phyloP scores from a whole-genome alignment of 2,797 vertebrate species.

The Catamblyrhynchus diadema region DNA sequence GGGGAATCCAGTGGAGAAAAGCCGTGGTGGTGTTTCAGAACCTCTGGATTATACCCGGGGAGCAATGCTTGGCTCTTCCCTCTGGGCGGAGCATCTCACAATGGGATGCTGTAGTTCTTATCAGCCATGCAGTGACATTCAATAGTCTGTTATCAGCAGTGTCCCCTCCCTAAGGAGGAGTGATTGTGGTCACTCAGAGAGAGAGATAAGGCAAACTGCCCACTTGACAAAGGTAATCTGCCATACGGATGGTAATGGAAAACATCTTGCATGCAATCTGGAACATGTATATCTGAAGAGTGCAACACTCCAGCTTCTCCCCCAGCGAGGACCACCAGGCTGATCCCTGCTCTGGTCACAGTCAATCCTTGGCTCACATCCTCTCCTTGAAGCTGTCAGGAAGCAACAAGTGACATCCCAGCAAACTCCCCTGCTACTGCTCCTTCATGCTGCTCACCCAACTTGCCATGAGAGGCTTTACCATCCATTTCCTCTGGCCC shows the following conservation, averaged over 20 bases:
- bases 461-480: background rate
- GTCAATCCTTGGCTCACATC: background rate
- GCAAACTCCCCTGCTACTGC: background rate
- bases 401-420: background rate
- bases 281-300: background rate
- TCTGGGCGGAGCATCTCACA: too few relatives aligned
- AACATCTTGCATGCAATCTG: too few relatives aligned
- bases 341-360: background rate
- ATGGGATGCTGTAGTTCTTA: too few relatives aligned
- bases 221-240: too few relatives aligned
- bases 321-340: background rate
- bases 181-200: too few relatives aligned
- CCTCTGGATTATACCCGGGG: too few relatives aligned
- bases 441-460: background rate
- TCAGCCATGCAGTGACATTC: too few relatives aligned
- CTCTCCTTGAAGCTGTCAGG: background rate
- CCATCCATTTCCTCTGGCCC: background rate
- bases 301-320: background rate
- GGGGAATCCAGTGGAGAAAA: too few relatives aligned
- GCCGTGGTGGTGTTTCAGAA: rapidly evolving
- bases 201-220: too few relatives aligned
- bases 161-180: rapidly evolving
- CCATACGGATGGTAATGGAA: too few relatives aligned
- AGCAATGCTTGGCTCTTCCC: too few relatives aligned
- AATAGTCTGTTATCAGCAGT: too few relatives aligned